Evolutionary conservation across 1,140 invertebrate genomes (phyloP).

Genomic region (Streblospio benedicti): DNA sequence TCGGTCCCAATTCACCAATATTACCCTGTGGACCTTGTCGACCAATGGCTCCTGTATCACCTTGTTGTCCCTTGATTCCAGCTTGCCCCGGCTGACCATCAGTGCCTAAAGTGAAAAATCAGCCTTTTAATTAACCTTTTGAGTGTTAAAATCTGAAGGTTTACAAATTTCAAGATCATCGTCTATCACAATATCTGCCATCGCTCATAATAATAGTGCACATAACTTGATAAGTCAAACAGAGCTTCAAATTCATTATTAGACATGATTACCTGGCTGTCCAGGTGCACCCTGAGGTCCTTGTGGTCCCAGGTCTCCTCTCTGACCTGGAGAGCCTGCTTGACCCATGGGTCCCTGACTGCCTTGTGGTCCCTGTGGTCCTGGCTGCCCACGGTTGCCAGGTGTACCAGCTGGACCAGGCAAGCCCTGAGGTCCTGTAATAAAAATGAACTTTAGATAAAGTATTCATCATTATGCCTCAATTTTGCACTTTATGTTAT

Average conservation of each 20-base stretch:
- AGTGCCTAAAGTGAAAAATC: constrained; percentile 42
- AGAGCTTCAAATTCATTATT: too few species aligned
- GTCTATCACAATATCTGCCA: too few species aligned
- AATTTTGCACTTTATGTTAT: too few species aligned
- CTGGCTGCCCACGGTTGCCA: constrained; percentile 5
- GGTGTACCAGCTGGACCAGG: constrained; percentile 3
- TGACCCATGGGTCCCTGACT: constrained; percentile 20
- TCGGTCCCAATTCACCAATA: too few species aligned
- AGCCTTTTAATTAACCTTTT: too few species aligned
- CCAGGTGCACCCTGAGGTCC: constrained; percentile 27
- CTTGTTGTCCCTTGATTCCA: neutral
- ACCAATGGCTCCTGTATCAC: neutral
- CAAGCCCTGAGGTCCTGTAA: constrained; percentile 3
- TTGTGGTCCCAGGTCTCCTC: constrained; percentile 10
- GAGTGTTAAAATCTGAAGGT: too few species aligned
- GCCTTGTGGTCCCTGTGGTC: constrained; percentile 14
- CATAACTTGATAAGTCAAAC: too few species aligned
- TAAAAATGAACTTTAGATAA: too few species aligned
- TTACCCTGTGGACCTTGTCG: neutral
- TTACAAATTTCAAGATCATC: too few species aligned
- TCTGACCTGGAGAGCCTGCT: neutral
- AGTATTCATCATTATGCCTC: too few species aligned
- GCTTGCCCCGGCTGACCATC: constrained; percentile 12
- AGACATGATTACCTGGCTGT: constrained; percentile 32
- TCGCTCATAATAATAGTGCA: too few species aligned